Evolutionary conservation across 2,888 invertebrate species (phyloP), one percentile per base, ranked within the genome.

Genomic region (Nomada hirtipes): DNA sequence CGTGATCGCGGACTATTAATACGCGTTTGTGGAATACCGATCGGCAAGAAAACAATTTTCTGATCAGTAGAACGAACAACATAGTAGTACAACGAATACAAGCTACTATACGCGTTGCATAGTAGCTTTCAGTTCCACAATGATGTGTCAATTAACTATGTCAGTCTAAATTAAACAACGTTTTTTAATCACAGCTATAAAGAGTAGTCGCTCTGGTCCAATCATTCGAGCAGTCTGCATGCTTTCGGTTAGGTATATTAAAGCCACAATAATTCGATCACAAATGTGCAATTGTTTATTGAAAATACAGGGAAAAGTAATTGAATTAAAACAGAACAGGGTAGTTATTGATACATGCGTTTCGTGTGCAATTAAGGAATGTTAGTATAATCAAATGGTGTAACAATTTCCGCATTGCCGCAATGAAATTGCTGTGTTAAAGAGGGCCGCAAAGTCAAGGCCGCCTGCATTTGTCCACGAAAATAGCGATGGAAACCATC

Each of bases 1-100:
- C 63, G 71, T n/a, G 68, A 73, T 80, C 64, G 79, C 53, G 65
- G 13, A 82, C 86, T 88, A 87, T 86, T 87, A 88, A 87, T 88
- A 88, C 59, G 42, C 83, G 68, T 77, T 76, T 74, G 83, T 63
- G 76, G 74, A 76, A 73, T 44, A 23, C 60, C 23, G 50, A 50
- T 11, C 20, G 44, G 65, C 20, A 65, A 69, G 63, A 68, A 63
- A 63, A 29, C 74, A 53, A 76, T 75, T 76, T 59, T 61, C 60
- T 11, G 52, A n/a, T 26, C 9, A 53, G 26, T 20, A 29, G 42
- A 84, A 72, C n/a, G 64, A 53, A 63, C 71, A 29, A 36, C 53
- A 50, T 29, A 23, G 44, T 23, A 18, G n/a, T 70, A n/a, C 7
- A 61, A 44, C 26, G 26, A 18, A 60, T 50, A 70, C 36, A n/a